Evolutionary conservation across 1,140 invertebrate genomes (phyloP), one percentile per base, ranked within the genome.

Genomic region (Ceratina australensis): DNA sequence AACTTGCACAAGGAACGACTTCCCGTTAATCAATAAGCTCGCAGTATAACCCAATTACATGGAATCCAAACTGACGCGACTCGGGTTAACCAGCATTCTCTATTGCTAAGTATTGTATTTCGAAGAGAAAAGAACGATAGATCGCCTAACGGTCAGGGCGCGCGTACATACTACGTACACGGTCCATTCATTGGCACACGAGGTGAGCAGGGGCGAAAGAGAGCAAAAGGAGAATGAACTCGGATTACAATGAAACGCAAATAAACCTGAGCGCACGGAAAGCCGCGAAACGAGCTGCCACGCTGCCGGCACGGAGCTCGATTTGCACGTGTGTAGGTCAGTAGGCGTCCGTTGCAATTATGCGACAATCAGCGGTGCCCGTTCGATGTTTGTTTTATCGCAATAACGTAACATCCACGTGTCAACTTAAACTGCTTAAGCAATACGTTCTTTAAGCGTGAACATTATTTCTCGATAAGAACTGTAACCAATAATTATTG

Each of bases 131-230:
- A 3, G 52, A 20, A 57, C 5, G 22, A 50, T 22, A 24, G 12
- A 18, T 49, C 10, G 26, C 12, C 4, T 33, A 22, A 16, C 7
- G 13, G 61, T 52, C 20, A 50, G 18, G 22, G 49, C 42, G 3
- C 49, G 20, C 22, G 7, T 52, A n/a, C 59, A 65, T 47, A 49
- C 5, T 7, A 7, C 33, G 10, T 42, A 42, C 15, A 56, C 24
- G 75, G 64, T 83, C 81, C 85, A 87, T 87, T 87, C 85, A 87
- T 87, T 87, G 83, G 85, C 85, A 81, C 85, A 69, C 78, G 72
- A 82, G 74, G 71, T 79, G 63, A 60, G 26, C 20, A 20, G 22
- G 33, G 26, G 24, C 56, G 65, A 33, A 22, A 65, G 20, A 16
- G 33, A 76, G 65, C 57, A 64, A 74, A 81, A 80, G 83, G 85